Evolutionary conservation across 2,113 vertebrate species (phyloP).

Genomic region (Tylochromis polylepis): DNA sequence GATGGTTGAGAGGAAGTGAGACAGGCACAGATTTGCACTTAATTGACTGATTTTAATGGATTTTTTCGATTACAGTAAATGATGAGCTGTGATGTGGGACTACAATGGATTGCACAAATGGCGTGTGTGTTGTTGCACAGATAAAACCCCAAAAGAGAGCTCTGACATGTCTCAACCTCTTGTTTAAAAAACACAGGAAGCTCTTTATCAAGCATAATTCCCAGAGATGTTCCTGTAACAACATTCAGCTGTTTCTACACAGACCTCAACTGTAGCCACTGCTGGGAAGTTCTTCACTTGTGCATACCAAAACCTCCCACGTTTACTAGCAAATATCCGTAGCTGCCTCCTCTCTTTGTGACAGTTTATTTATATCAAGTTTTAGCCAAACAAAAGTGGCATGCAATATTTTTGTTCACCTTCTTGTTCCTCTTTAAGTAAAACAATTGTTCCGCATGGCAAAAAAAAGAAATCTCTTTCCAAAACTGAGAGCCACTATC

Average conservation of each 20-base stretch:
- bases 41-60: conserved; percentile 55
- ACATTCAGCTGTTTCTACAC: neutral
- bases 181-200: neutral
- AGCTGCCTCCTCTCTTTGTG: neutral
- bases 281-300: neutral
- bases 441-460: neutral
- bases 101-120: neutral
- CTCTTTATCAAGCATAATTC: neutral
- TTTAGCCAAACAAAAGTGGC: neutral
- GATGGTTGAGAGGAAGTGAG: neutral
- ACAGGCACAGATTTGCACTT: neutral
- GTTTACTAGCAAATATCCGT: neutral
- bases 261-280: neutral
- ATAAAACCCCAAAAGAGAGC: neutral
- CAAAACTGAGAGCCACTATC: neutral
- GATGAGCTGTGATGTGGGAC: neutral
- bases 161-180: neutral
- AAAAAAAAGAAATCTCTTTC: neutral
- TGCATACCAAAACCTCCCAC: neutral
- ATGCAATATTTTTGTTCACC: neutral
- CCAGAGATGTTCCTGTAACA: neutral
- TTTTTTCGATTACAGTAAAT: conserved; percentile 28
- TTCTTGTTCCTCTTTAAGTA: neutral
- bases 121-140: neutral
- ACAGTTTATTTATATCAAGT: neutral